A percentile compares a stretch with the other conserved stretches of the same genome.
Evolutionary conservation across 2,113 vertebrate species (phyloP).

Genomic region (Microtus montanus): DNA sequence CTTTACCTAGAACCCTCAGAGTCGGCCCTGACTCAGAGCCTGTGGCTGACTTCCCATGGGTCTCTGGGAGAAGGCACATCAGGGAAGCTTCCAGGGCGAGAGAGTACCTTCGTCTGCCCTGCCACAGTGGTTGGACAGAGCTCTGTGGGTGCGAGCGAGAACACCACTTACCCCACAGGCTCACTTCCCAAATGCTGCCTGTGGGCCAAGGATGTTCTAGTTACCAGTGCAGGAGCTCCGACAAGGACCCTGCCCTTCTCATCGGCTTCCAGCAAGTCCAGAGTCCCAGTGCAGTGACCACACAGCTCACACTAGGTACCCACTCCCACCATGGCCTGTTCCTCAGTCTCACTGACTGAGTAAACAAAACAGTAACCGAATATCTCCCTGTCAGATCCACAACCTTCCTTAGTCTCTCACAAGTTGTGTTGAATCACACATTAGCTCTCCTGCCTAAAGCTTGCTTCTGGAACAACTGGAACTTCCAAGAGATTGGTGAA

Average conservation of each 20-base stretch:
- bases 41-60: not conserved
- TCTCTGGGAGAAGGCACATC: too few species aligned
- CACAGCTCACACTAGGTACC: not conserved
- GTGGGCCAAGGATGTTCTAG: not conserved
- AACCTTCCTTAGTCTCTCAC: not conserved
- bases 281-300: not conserved
- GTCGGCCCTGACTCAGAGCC: not conserved
- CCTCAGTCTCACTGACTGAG: not conserved
- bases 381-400: not conserved
- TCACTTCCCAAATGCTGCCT: not conserved
- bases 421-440: not conserved
- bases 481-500: not conserved
- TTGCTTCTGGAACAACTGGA: not conserved
- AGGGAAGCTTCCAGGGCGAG: not conserved
- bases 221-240: not conserved
- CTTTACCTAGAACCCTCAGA: not conserved
- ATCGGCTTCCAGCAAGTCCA: not conserved
- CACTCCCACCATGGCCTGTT: not conserved
- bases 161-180: too few species aligned
- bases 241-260: not conserved
- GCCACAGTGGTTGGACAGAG: not conserved
- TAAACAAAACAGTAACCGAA: not conserved
- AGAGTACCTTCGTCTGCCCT: not conserved
- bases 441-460: not conserved
- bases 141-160: not conserved